A percentile compares a stretch with the other conserved stretches of the same genome.
phyloP scores from a whole-genome alignment of 2,113 vertebrate species.

The Chaetops frenatus region DNA sequence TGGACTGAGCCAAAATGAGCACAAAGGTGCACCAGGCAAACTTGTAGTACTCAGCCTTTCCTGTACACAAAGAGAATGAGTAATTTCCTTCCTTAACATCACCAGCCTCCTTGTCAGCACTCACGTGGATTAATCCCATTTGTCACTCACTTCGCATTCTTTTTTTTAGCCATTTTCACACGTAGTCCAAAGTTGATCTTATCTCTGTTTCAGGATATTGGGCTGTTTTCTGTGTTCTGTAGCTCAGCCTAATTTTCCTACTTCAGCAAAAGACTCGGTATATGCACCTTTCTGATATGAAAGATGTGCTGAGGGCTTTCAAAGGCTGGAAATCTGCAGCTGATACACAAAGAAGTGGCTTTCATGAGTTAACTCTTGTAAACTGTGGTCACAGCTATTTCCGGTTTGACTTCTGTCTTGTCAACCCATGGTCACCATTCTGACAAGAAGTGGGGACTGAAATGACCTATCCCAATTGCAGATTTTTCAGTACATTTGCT shows the following conservation, averaged over 20 bases:
- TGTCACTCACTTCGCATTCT: not conserved
- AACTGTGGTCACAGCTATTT: not conserved
- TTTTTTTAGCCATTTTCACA: not conserved
- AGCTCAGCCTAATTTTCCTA: not conserved
- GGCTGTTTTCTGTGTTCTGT: not conserved
- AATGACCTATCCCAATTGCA: not conserved
- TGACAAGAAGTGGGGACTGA: not conserved
- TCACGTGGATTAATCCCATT: not conserved
- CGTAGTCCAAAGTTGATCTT: not conserved
- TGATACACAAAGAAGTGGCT: not conserved
- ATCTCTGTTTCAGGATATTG: not conserved
- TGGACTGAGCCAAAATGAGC: not conserved
- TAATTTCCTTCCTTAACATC: not conserved
- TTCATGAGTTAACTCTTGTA: not conserved
- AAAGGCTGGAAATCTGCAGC: not conserved
- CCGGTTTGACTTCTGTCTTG: not conserved
- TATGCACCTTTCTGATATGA: not conserved
- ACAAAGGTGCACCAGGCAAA: not conserved
- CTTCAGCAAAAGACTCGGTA: not conserved
- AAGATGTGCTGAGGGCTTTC: not conserved
- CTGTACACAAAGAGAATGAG: not conserved
- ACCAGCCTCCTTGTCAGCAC: not conserved
- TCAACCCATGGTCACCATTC: not conserved
- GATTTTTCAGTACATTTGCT: not conserved
- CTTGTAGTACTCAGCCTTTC: not conserved